These are phyloP conservation scores for Brienomyrus brachyistius DNA, from an alignment of 2,113 vertebrate genomes.

Conservation along the genomic window DNA sequence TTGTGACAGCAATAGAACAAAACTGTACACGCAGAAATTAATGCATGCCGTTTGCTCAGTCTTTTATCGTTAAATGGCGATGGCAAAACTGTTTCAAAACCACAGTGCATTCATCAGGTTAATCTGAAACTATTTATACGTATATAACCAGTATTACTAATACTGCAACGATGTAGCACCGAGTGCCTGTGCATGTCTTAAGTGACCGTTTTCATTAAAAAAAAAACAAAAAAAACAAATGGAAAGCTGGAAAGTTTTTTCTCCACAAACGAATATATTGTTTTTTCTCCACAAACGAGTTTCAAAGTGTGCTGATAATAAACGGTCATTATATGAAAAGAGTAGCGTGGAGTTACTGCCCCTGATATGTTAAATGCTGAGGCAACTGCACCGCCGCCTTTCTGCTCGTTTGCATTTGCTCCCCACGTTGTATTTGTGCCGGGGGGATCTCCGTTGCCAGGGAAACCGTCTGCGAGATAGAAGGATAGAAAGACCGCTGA, in stretches of 20 bases:
- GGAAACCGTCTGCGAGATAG: constrained; percentile 33
- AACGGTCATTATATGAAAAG: constrained; percentile 1
- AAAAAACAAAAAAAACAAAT: neutral
- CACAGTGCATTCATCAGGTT: constrained; percentile 5
- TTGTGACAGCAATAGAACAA: constrained; percentile 1
- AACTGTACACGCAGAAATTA: neutral
- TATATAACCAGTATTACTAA: constrained; percentile 1
- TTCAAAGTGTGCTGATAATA: constrained; percentile 4
- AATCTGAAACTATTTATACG: neutral
- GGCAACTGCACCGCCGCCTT: neutral
- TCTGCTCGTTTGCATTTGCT: neutral
- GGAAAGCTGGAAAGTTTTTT: neutral
- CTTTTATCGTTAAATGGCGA: neutral
- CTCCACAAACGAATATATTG: neutral
- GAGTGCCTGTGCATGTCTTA: constrained; percentile 16
- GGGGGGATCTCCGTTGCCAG: constrained; percentile 33
- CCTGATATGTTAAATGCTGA: neutral
- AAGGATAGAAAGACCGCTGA: constrained; percentile 18
- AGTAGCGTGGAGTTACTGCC: neutral
- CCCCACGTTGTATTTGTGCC: neutral
- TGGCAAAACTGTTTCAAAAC: neutral
- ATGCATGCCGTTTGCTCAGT: neutral
- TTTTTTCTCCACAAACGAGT: neutral
- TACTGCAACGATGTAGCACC: neutral
- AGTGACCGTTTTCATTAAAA: neutral